A percentile compares a stretch with the other conserved stretches of the same genome.
phyloP scores from a whole-genome alignment of 2,797 vertebrate genomes.

The Tinamus major region DNA sequence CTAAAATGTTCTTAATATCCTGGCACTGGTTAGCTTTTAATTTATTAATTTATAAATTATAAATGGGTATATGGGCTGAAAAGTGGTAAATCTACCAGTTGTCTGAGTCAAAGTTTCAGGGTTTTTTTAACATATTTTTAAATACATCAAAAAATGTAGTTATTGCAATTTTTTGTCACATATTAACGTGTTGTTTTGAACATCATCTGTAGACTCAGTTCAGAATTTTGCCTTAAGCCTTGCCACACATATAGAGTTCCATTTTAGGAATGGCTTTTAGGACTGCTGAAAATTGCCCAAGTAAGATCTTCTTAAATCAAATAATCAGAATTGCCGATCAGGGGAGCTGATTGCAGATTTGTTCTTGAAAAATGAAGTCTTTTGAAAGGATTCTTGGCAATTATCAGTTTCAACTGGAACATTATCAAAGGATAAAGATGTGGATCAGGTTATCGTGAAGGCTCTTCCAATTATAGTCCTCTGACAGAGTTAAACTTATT shows the following conservation, averaged over 20 bases:
- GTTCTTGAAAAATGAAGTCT: background rate
- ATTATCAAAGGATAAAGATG: background rate
- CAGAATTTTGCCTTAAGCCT: background rate
- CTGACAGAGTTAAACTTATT: background rate
- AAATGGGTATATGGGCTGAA: background rate
- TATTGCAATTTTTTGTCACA: background rate
- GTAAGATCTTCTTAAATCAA: background rate
- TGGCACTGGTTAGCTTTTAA: background rate
- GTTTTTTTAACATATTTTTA: background rate
- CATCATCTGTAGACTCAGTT: background rate
- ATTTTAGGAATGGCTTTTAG: background rate
- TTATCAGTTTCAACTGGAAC: background rate
- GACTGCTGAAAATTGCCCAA: background rate
- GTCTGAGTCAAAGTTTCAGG: background rate
- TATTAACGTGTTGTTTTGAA: background rate
- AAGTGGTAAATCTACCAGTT: background rate
- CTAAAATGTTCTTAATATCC: background rate
- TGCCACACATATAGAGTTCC: background rate
- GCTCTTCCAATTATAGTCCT: background rate
- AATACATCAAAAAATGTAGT: background rate
- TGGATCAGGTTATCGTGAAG: background rate
- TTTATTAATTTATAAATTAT: background rate
- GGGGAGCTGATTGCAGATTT: background rate
- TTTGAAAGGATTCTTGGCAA: background rate
- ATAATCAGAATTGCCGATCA: background rate